These are phyloP conservation scores for Callospermophilus lateralis DNA, from an alignment of 2,113 vertebrate genomes.

Conservation along the genomic window DNA sequence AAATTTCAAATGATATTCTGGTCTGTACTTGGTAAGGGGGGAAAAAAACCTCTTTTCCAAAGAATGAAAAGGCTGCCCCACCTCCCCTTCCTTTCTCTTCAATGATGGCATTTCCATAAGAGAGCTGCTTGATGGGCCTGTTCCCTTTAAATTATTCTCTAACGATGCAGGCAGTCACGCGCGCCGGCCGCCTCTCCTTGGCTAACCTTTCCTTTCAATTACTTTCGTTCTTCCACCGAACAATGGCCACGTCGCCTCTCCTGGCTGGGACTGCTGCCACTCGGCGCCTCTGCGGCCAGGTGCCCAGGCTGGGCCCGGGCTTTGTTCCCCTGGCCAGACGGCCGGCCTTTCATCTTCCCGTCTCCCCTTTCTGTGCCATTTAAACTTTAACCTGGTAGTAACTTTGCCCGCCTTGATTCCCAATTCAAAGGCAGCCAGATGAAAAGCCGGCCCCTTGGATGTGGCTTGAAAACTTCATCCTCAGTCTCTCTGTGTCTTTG, in stretches of 20 bases:
- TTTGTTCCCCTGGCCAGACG: conserved; percentile 90
- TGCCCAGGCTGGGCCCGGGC: conserved; percentile 88
- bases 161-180: conserved; percentile 88
- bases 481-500: conserved; percentile 88
- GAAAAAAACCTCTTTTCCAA: conserved; percentile 81
- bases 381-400: conserved; percentile 93
- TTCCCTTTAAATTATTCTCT: conserved; percentile 91
- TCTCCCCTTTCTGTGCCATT: conserved; percentile 91
- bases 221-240: conserved; percentile 89
- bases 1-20: conserved; percentile 85
- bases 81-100: conserved; percentile 83
- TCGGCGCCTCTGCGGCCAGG: conserved; percentile 88
- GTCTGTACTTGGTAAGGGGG: conserved; percentile 81
- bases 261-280: conserved; percentile 87
- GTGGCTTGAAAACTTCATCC: conserved; percentile 90
- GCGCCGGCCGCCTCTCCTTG: conserved; percentile 87
- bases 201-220: conserved; percentile 92
- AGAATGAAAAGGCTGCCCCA: conserved; percentile 86
- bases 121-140: conserved; percentile 88
- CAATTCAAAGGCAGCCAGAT: conserved; percentile 90
- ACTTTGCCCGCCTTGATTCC: conserved; percentile 91
- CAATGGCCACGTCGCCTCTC: conserved; percentile 88
- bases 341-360: conserved; percentile 89
- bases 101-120: conserved; percentile 89
- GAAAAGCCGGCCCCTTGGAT: conserved; percentile 90